phyloP scores from a whole-genome alignment of 2,113 vertebrate genomes.

The Gymnorhina tibicen region DNA sequence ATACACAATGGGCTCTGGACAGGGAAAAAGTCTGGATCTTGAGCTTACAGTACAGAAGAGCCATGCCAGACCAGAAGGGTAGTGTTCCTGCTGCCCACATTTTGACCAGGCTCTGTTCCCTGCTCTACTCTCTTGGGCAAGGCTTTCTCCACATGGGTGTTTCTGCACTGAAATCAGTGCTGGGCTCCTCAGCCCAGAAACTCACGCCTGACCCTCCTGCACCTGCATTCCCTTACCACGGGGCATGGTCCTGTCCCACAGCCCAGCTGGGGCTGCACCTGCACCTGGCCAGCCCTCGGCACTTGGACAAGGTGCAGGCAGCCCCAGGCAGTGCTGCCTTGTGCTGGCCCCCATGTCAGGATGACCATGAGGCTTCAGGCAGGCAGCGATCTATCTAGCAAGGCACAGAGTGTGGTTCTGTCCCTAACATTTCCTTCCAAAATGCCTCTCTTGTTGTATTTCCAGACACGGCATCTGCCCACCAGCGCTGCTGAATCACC shows the following conservation, averaged over 20 bases:
- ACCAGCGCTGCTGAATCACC: rapidly evolving
- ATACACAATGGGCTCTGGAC: neutral
- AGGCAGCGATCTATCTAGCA: neutral
- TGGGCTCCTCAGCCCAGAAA: neutral
- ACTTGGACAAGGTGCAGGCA: neutral
- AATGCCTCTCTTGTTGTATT: neutral
- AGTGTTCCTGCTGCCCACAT: neutral
- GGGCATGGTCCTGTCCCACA: neutral
- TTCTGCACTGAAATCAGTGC: neutral
- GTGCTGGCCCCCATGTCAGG: rapidly evolving
- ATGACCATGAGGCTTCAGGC: too few species aligned
- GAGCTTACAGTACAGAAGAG: neutral
- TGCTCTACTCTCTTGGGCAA: neutral
- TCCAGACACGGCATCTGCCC: rapidly evolving
- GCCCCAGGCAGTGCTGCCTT: neutral
- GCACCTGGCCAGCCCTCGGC: neutral
- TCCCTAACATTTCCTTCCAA: neutral
- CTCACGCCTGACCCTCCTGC: neutral
- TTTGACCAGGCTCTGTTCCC: neutral
- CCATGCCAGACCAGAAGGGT: neutral
- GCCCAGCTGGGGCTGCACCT: rapidly evolving
- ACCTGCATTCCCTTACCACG: neutral
- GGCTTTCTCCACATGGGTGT: neutral
- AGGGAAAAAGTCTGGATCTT: neutral
- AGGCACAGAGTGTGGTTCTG: neutral